phyloP scores from a whole-genome alignment of 2,888 invertebrate genomes.

The Andrena praecox region DNA sequence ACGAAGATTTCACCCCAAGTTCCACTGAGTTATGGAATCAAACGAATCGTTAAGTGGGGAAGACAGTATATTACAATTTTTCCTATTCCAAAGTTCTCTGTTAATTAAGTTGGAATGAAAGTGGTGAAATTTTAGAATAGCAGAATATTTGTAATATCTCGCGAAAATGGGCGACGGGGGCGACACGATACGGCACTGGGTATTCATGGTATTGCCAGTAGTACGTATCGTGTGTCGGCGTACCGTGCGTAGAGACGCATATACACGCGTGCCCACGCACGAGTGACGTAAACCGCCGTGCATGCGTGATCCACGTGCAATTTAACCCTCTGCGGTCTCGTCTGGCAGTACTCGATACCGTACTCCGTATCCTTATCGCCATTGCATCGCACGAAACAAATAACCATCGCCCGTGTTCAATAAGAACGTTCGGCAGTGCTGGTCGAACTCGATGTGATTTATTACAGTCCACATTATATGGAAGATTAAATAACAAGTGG shows the following conservation, averaged over 20 bases:
- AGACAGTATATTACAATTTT: too few relatives aligned
- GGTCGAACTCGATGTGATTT: background rate
- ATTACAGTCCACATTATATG: background rate
- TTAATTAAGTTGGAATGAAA: too few relatives aligned
- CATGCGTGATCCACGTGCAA: conserved; percentile 61
- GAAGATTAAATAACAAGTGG: background rate
- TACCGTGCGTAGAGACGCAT: conserved; percentile 36
- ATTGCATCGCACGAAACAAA: conserved; percentile 25
- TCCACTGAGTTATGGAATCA: too few relatives aligned
- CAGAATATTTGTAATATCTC: background rate
- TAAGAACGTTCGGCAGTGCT: background rate
- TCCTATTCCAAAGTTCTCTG: too few relatives aligned
- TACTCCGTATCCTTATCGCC: conserved; percentile 24
- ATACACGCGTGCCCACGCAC: conserved; percentile 50
- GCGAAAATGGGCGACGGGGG: background rate
- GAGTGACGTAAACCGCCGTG: conserved; percentile 51
- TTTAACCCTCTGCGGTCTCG: conserved; percentile 53
- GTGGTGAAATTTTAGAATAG: background rate
- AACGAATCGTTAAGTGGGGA: too few relatives aligned
- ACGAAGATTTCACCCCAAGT: too few relatives aligned
- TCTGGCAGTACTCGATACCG: conserved; percentile 26
- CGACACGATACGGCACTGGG: conserved; percentile 48
- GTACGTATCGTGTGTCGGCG: conserved; percentile 54
- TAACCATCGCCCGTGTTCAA: background rate
- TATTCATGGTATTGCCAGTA: conserved; percentile 55